Conservation (phyloP, 2,797 vertebrate species). For the Gallinago nigripennis region DNA sequence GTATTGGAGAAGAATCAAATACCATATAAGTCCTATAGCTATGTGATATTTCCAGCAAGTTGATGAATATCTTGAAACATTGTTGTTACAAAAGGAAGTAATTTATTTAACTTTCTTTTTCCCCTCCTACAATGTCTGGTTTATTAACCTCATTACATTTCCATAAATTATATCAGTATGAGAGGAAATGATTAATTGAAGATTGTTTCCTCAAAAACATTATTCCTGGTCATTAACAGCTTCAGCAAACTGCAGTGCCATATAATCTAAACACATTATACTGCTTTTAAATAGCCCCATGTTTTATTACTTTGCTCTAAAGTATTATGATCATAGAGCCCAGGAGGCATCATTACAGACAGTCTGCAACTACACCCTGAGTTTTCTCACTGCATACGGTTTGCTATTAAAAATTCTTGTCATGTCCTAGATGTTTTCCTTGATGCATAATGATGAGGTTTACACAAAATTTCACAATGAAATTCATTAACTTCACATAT, state of each 20-base stretch:
- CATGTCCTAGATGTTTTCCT: background rate
- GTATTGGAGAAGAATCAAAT: constrained; percentile 73
- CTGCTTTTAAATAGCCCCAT: constrained; percentile 70
- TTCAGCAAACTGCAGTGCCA: constrained; percentile 63
- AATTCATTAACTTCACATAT: constrained; percentile 20
- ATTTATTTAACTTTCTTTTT: constrained; percentile 78
- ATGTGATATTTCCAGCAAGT: constrained; percentile 73
- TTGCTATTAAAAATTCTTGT: constrained; percentile 50
- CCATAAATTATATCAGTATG: constrained; percentile 79
- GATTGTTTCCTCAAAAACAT: constrained; percentile 79
- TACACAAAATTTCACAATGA: constrained; percentile 3
- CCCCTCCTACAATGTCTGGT: constrained; percentile 59
- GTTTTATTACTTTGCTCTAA: constrained; percentile 70
- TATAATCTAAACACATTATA: constrained; percentile 68
- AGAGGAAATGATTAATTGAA: constrained; percentile 82
- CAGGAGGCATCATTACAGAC: constrained; percentile 63
- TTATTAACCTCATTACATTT: constrained; percentile 79
- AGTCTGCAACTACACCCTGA: constrained; percentile 42
- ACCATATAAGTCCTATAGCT: constrained; percentile 66
- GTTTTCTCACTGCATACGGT: constrained; percentile 30
- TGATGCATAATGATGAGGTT: constrained; percentile 19
- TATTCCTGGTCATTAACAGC: constrained; percentile 78
- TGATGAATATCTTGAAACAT: constrained; percentile 78
- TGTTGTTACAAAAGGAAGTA: constrained; percentile 80
- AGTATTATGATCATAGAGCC: constrained; percentile 58